Base-by-base conservation (phyloP, 2,797 vertebrate genomes). In the Sebastes oblongus region DNA sequence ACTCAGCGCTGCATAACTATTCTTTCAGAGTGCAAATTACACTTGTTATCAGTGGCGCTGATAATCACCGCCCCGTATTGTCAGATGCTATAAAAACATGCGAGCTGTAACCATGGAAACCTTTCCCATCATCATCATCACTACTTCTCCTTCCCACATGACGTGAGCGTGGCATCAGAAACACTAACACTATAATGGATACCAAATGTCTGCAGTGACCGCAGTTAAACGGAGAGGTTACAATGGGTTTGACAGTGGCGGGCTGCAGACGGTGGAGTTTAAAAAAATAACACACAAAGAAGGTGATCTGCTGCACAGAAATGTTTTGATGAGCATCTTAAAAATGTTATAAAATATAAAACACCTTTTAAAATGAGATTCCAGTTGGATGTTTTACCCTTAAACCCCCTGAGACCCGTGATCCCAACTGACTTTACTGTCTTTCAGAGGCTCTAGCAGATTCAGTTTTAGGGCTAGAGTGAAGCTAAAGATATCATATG, bases 31-130 rank as follows among this genome's bases (percentile, higher is more conserved):
- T 27, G 67, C n/a, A 59, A 54, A 24, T 66, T 50, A 36, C n/a
- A 72, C 50, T 55, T 6, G 59, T 80, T 78, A 77, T 78, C 83
- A 81, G 36, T 18, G 29, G 68, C 39, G 16, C 66, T 46, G 42
- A 46, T 46, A 46, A 62, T 77, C 66, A 14, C 46, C 8, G 4
- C 54, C 60, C 25, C 8, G 10, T 27, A 65, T 4, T 36, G 50
- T 68, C 68, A n/a, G 27, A 72, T 66, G 80, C 71, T 83, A 77
- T 73, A 20, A 83, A 82, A 86, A 82, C 72, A 80, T 69, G 54
- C 25, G 2, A 27, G 66, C n/a, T 10, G 89, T 85, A 74, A 70
- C 89, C 82, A 86, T 89, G 77, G 86, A 72, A 82, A 86, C 86
- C 12, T 66, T 36, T 79, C 55, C 62, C 62, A 80, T 69, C 65